These are phyloP conservation scores for Epinotia demarniana DNA, from an alignment of 2,888 invertebrate genomes.

Conservation along the genomic window DNA sequence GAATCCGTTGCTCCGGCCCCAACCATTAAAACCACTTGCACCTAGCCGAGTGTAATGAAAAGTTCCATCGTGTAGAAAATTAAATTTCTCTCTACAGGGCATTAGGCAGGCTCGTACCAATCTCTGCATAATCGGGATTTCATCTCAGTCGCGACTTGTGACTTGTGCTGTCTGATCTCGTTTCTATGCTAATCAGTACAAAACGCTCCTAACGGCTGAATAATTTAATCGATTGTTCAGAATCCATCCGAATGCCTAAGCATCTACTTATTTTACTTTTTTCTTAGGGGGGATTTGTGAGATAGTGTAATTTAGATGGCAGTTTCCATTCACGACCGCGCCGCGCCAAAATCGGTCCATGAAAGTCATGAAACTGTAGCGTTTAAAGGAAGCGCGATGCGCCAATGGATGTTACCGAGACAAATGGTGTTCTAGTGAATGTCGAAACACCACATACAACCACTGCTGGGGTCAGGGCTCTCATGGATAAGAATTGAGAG, in stretches of 20 bases:
- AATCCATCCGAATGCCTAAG: constrained; percentile 48
- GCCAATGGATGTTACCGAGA: no score
- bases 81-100: constrained; percentile 60
- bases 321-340: background rate
- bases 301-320: background rate
- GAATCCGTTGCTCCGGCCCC: constrained; percentile 8
- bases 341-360: no score
- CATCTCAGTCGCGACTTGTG: constrained; percentile 64
- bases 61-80: constrained; percentile 63
- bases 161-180: constrained; percentile 64
- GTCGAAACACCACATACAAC: no score
- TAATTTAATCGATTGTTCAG: constrained; percentile 60
- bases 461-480: no score
- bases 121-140: constrained; percentile 69
- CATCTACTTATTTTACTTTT: constrained; percentile 36
- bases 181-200: constrained; percentile 72
- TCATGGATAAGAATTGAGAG: no score
- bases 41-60: constrained; percentile 47
- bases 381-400: no score
- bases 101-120: constrained; percentile 64
- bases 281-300: constrained; percentile 15
- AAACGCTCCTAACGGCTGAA: constrained; percentile 62
- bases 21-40: constrained; percentile 42
- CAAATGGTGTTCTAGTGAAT: no score
- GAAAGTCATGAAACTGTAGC: no score